Evolutionary conservation across 2,888 invertebrate species (phyloP).

Genomic region (Nasonia oneida): DNA sequence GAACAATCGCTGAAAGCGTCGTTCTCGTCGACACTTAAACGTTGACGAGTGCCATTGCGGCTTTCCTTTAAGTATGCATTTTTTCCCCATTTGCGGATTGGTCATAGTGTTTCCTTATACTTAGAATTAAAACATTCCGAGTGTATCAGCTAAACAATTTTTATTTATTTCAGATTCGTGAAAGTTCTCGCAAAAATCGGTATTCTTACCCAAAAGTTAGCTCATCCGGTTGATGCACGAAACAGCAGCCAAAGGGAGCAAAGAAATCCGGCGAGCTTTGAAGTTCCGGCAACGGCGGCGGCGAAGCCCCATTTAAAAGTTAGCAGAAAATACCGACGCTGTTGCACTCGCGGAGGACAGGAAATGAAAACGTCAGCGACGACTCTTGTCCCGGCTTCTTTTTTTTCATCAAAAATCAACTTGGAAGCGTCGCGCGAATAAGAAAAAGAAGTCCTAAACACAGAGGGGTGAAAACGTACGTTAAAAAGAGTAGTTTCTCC

Average conservation of each 20-base stretch:
- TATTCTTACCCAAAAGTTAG: neutral
- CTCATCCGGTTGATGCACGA: neutral
- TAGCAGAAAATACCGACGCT: slow-evolving; percentile 18
- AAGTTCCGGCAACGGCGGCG: neutral
- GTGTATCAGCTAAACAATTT: no score
- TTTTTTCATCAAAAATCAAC: slow-evolving; percentile 22
- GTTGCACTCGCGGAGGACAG: slow-evolving; percentile 14
- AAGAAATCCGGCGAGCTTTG: neutral
- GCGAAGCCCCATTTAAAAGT: slow-evolving; percentile 27
- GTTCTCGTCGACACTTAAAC: neutral
- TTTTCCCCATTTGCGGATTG: neutral
- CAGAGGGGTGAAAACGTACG: slow-evolving; percentile 44
- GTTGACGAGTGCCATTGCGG: neutral
- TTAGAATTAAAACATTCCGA: neutral
- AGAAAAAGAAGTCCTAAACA: slow-evolving; percentile 6
- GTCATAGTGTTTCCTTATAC: neutral
- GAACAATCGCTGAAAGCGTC: slow-evolving; percentile 8
- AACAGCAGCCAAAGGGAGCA: neutral
- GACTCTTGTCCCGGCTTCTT: neutral
- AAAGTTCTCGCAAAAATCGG: neutral
- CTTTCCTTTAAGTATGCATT: neutral
- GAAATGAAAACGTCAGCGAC: slow-evolving; percentile 50
- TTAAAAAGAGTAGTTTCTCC: slow-evolving; percentile 36
- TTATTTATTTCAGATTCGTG: no score
- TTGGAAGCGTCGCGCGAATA: neutral